Conservation (phyloP, 2,113 vertebrate species). For the Zosterops pallidus region DNA sequence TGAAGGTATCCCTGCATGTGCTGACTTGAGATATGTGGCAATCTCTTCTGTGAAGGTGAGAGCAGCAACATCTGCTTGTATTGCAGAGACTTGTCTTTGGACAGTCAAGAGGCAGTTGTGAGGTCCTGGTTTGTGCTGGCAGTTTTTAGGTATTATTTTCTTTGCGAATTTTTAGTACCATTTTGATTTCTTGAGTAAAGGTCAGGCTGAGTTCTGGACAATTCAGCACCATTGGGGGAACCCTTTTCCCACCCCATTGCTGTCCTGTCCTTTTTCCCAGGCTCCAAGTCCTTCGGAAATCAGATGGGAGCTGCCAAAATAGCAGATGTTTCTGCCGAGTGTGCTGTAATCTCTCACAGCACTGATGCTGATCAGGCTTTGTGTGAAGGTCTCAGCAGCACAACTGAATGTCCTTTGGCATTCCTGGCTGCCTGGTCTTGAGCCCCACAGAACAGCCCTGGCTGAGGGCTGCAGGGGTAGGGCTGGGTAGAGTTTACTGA, state of each 20-base stretch:
- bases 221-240: too few relatives aligned
- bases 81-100: not conserved
- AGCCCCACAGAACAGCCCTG: not conserved
- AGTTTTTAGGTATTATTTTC: not conserved
- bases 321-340: not conserved
- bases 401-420: not conserved
- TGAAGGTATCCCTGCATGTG: fast-evolving
- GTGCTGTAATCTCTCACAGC: not conserved
- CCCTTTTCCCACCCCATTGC: fast-evolving
- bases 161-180: not conserved
- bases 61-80: not conserved
- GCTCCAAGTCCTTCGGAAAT: not conserved
- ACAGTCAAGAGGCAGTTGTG: not conserved
- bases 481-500: not conserved
- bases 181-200: not conserved
- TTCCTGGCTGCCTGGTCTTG: not conserved
- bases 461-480: not conserved
- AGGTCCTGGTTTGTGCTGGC: not conserved
- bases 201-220: not conserved
- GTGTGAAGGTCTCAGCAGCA: not conserved
- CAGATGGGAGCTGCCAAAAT: not conserved
- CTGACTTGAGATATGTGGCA: not conserved
- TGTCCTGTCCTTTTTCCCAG: not conserved
- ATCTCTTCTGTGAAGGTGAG: not conserved
- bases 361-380: not conserved